Evolutionary conservation across 2,797 vertebrate genomes (phyloP).

Genomic region (Sebastes minor): DNA sequence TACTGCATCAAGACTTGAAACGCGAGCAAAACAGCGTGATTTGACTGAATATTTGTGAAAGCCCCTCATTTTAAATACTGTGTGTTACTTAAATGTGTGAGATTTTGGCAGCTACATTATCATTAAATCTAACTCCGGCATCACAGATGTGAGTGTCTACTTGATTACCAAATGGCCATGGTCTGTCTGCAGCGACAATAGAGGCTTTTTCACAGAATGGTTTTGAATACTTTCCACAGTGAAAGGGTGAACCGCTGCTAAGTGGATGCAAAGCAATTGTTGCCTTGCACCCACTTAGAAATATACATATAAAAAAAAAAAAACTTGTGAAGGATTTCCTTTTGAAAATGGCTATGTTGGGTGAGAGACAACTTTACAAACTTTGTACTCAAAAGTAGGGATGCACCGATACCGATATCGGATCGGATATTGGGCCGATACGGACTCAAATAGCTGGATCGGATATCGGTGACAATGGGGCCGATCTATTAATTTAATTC

Average conservation of each 20-base stretch:
- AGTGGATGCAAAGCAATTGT: background rate
- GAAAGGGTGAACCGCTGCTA: background rate
- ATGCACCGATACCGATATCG: no score
- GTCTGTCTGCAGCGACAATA: background rate
- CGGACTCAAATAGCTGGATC: no score
- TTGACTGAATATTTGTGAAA: conserved; percentile 9
- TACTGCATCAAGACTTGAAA: conserved; percentile 50
- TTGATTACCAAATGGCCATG: background rate
- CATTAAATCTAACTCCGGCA: conserved; percentile 1
- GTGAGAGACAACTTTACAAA: background rate
- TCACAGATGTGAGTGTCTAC: conserved; percentile 3
- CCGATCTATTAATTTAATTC: no score
- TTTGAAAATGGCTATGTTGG: background rate
- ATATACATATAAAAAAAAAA: background rate
- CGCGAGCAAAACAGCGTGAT: conserved; percentile 19
- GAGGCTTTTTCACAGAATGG: background rate
- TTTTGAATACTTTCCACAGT: background rate
- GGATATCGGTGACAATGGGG: rapidly evolving
- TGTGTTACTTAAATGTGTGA: background rate
- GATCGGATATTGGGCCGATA: no score
- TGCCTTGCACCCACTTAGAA: background rate
- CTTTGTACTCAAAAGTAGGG: background rate
- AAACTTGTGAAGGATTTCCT: background rate
- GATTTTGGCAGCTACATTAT: conserved; percentile 12
- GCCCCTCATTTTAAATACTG: background rate